A percentile compares a stretch with the other conserved stretches of the same genome.
These are phyloP conservation scores for Amphipyra tragopoginis DNA, from an alignment of 2,888 invertebrate species.

Conservation along the genomic window DNA sequence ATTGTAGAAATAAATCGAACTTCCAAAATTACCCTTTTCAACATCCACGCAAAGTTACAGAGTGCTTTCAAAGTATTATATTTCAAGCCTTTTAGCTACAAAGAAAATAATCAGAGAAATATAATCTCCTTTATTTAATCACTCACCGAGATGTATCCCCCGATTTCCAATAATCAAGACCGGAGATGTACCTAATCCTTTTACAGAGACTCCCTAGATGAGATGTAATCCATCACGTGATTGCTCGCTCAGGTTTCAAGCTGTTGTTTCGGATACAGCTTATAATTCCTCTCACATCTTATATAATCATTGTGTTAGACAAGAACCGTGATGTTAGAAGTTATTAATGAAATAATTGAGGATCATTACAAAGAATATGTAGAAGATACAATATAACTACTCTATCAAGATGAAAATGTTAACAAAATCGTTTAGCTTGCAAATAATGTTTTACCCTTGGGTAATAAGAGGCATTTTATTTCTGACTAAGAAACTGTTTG, in stretches of 20 bases:
- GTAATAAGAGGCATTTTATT: too few relatives aligned
- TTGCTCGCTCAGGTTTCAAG: neutral
- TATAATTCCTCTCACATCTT: neutral
- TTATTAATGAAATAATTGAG: neutral
- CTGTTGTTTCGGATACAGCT: neutral
- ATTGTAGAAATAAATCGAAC: too few relatives aligned
- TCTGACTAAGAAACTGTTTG: neutral
- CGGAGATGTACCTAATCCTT: neutral
- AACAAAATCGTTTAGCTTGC: too few relatives aligned
- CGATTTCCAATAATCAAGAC: conserved; percentile 6
- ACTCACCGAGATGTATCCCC: neutral
- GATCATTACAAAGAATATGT: neutral
- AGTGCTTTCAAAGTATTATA: conserved; percentile 1
- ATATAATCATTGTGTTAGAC: neutral
- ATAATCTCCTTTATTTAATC: conserved; percentile 19
- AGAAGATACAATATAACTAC: too few relatives aligned
- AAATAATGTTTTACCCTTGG: too few relatives aligned
- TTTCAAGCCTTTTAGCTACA: conserved; percentile 6
- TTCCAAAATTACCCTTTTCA: conserved; percentile 1
- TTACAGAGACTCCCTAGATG: neutral
- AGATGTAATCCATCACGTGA: neutral
- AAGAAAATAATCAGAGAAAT: conserved; percentile 1
- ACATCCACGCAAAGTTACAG: neutral
- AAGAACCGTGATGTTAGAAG: neutral
- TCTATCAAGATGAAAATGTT: too few relatives aligned